phyloP scores from a whole-genome alignment of 1,140 invertebrate genomes.

The Halyomorpha halys region DNA sequence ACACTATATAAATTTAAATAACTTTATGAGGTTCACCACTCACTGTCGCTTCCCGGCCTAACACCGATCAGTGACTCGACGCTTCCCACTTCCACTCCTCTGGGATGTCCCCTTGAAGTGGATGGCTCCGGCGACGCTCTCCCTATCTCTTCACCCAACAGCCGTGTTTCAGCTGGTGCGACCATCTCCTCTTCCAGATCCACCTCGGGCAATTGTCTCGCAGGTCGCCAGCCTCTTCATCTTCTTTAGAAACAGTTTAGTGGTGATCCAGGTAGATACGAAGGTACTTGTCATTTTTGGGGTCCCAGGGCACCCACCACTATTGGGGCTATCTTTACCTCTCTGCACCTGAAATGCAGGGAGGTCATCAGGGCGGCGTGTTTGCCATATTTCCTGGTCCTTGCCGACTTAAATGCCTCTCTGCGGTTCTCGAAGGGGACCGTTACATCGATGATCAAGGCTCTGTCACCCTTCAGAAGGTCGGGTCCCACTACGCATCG shows the following conservation, averaged over 20 bases:
- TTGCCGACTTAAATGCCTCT: constrained; percentile 25
- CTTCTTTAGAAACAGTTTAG: not conserved
- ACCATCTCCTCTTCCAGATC: constrained; percentile 9
- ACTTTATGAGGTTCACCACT: too few relatives aligned
- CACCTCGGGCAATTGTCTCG: constrained; percentile 26
- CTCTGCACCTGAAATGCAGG: not conserved
- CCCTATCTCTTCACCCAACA: too few relatives aligned
- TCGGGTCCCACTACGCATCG: constrained; percentile 30
- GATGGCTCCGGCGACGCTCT: too few relatives aligned
- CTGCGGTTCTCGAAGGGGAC: constrained; percentile 36
- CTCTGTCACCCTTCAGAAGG: constrained; percentile 31
- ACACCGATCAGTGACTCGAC: too few relatives aligned
- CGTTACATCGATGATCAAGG: constrained; percentile 34
- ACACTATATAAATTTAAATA: too few relatives aligned
- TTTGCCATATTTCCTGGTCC: constrained; percentile 30
- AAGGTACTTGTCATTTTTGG: not conserved
- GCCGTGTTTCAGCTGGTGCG: too few relatives aligned
- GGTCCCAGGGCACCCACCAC: constrained; percentile 5
- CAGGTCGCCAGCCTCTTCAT: constrained; percentile 31
- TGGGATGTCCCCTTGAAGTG: too few relatives aligned
- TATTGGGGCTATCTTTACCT: not conserved
- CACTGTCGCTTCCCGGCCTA: too few relatives aligned
- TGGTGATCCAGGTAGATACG: not conserved
- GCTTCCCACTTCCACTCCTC: too few relatives aligned
- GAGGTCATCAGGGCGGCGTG: constrained; percentile 23